Evolutionary conservation across 2,113 vertebrate genomes (phyloP), one percentile per base, ranked within the genome.

Genomic region (Promerops cafer): DNA sequence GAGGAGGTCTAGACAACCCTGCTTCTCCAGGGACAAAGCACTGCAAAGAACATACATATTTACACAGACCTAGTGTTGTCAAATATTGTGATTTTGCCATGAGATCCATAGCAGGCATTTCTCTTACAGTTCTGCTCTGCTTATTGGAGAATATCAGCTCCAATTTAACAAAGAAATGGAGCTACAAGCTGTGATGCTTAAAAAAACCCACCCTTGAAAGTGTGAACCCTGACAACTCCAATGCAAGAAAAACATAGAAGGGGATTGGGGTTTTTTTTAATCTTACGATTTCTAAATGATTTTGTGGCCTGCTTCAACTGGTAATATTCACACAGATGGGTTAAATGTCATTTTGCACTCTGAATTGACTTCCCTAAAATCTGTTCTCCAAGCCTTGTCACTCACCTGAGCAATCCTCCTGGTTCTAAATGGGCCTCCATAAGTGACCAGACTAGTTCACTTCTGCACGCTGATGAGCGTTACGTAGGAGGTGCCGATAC

Each of bases 401-500:
- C 83, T 96, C 94, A 97, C 93, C 93, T 96, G 96, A 92, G 90
- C 78, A 96, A 90, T 96, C 56, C 60, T 88, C 90, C 71, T 78
- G 85, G 90, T 95, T 96, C 92, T 80, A 94, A 93, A 86, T 50
- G 87, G 94, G 90, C 71, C 60, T 92, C 64, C 85, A 39, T 74
- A 92, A 95, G 90, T 96, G 92, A 96, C 95, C 93, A 94, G 93
- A 96, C 95, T 93, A 95, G 91, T 90, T 91, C 93, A 96, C 93
- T 96, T 95, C 79, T 93, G 92, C 96, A 92, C 1, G 40, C 82
- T 96, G 92, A 93, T 83, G 90, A 97, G 93, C 60, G 4, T 94
- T 97, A 97, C 83, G 96, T 97, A 96, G 96, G 96, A 97, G 96
- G 96, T 97, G 96, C 96, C 14, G 94, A 96, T 96, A 97, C 93